Base-by-base conservation (phyloP, 2,888 invertebrate genomes). In the Troilus luridus region DNA sequence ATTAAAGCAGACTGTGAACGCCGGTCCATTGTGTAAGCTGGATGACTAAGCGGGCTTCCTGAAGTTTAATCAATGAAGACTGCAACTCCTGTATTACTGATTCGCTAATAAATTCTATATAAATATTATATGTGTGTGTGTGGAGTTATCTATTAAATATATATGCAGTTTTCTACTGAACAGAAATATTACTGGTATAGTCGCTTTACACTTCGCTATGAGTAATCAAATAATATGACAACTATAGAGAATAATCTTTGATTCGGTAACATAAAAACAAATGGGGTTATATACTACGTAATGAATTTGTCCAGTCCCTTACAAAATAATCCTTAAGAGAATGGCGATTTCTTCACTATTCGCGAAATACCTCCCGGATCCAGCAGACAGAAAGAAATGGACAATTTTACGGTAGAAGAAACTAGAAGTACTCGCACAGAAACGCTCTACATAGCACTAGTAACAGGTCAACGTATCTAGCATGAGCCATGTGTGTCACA, bases 401-500 rank as follows among this genome's bases (percentile, higher is more conserved):
- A 77, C 14, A 77, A 77, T 77, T 77, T 77, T 77, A 77, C 72
- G 72, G 27, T 77, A 77, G 27, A 77, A 77, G 27, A 77, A 8
- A 19, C 72, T 77, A 41, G 72, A 41, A 77, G 72, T 8, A 17
- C 17, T 27, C 17, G 19, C 72, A 77, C 8, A 77, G 72, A 77
- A 41, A 77, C 72, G 72, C 72, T 77, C 72, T 77, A 77, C 17
- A 77, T 77, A 77, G 2, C 72, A 27, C 72, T 41, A 27, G 17
- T 27, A 17, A 41, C 67, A 67, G 67, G 67, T 67, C 67, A 24
- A 0, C 41, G 72, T 77, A 41, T 41, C 41, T 77, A 14, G 59
- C 59, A 59, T 41, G 10, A n/a, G 27, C 8, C 27, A 77, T 77
- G 17, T 77, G 8, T 77, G 72, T 41, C 27, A 41, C 41, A 77